phyloP scores from a whole-genome alignment of 2,113 vertebrate genomes.

The Notarius lentiginosus region DNA sequence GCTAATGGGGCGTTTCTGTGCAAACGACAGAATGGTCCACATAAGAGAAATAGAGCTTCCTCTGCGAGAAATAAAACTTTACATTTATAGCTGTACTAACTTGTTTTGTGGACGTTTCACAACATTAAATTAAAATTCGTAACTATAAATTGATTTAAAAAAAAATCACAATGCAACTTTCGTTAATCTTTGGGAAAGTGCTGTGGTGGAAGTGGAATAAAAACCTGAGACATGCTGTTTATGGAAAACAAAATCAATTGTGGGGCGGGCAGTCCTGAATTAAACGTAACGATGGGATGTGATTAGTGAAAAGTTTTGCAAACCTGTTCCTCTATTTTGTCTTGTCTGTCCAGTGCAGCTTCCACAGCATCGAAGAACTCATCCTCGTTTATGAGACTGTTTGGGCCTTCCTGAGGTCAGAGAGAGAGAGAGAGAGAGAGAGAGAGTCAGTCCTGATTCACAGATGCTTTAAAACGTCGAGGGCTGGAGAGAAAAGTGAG shows the following conservation, averaged over 20 bases:
- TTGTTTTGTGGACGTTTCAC: neutral
- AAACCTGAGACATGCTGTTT: too few relatives aligned
- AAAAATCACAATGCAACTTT: neutral
- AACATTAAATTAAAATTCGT: too few relatives aligned
- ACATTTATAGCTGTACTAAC: neutral
- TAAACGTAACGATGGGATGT: neutral
- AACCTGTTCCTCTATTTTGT: constrained; percentile 99
- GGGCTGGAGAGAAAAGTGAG: neutral
- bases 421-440: neutral
- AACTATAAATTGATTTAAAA: neutral
- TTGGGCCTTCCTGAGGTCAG: constrained; percentile 87
- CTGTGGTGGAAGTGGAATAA: too few relatives aligned
- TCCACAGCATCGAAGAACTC: constrained; percentile 99
- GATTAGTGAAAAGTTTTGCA: neutral
- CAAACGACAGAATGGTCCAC: too few relatives aligned
- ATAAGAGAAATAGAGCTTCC: too few relatives aligned
- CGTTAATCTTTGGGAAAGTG: neutral
- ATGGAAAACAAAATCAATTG: too few relatives aligned
- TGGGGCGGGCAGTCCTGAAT: neutral
- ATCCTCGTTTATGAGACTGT: constrained; percentile 98
- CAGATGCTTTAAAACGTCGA: neutral
- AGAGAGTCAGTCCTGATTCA: neutral
- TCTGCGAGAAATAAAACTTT: too few relatives aligned
- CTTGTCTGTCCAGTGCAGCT: constrained; percentile 95
- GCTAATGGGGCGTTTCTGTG: neutral